Conservation (phyloP, 2,797 vertebrate genomes). For the Poeciliopsis turneri region DNA sequence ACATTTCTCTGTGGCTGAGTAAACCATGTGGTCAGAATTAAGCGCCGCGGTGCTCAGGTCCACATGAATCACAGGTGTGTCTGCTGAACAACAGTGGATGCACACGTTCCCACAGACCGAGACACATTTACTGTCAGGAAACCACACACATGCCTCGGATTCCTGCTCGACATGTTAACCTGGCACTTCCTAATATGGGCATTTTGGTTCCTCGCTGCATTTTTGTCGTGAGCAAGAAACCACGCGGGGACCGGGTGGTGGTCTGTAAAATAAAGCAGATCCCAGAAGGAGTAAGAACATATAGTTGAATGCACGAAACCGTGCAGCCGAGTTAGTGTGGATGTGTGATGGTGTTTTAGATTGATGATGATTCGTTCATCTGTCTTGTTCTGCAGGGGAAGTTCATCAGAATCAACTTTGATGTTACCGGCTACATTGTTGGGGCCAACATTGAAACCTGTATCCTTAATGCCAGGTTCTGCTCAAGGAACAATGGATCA, state of each 20-base stretch:
- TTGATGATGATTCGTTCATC: not conserved
- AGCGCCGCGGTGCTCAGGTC: slow-evolving; percentile 23
- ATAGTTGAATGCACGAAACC: not conserved
- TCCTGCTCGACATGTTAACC: slow-evolving; percentile 57
- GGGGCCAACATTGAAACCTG: slow-evolving; percentile 93
- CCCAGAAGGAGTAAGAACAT: slow-evolving; percentile 1
- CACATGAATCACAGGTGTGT: slow-evolving; percentile 45
- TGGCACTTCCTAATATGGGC: slow-evolving; percentile 62
- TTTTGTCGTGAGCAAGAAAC: slow-evolving; percentile 20
- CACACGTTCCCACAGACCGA: slow-evolving; percentile 17
- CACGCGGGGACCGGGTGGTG: not conserved
- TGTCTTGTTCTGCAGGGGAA: slow-evolving; percentile 74
- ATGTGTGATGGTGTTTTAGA: not conserved
- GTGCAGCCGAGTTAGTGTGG: not conserved
- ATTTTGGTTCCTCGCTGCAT: slow-evolving; percentile 23
- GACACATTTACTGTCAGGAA: slow-evolving; percentile 53
- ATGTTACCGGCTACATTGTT: slow-evolving; percentile 91
- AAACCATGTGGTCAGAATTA: slow-evolving; percentile 34
- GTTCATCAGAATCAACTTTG: slow-evolving; percentile 83
- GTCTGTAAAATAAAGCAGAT: slow-evolving; percentile 25
- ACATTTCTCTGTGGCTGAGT: slow-evolving; percentile 37
- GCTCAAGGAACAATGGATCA: slow-evolving; percentile 8
- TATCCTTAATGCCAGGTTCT: slow-evolving; percentile 61
- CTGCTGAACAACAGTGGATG: slow-evolving; percentile 19
- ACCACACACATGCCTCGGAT: slow-evolving; percentile 61